Evolutionary conservation across 1,140 invertebrate species (phyloP), one percentile per base, ranked within the genome.

Genomic region (Ectropis grisescens): DNA sequence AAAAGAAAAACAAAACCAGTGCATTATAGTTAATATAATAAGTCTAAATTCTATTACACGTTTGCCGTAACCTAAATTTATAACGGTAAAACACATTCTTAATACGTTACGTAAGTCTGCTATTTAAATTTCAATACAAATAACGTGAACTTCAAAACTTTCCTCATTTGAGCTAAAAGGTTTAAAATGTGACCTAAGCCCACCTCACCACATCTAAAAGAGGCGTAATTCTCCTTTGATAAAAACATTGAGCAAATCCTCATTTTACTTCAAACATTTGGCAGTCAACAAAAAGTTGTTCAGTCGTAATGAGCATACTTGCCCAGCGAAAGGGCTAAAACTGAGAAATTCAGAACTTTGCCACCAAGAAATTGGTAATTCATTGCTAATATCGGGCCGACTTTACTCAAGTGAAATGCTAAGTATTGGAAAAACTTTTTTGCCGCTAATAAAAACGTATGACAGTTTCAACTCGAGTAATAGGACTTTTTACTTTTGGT

Each of bases 361-460:
- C 52, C 58, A 56, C 51, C 54, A 52, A 56, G 45, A 53, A 65
- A 60, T 65, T 65, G 51, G 54, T 60, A 58, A 65, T 65, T 60
- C 57, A 65, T 58, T 65, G 54, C 60, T 48, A 32, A 53, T 42
- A 58, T 54, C 58, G 44, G 43, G 47, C 46, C 55, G 36, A 56
- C 44, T 57, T 59, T 48, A 47, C 45, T 46, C 23, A 31, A 40
- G n/a, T n/a, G n/a, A n/a, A n/a, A n/a, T n/a, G n/a, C n/a, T n/a
- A n/a, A n/a, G 43, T 48, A 56, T 58, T 52, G 48, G 47, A 34
- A 50, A 55, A 62, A 59, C 28, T 53, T 55, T 47, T 28, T 29
- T 33, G 39, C 30, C 33, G 34, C 26, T 43, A 37, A 46, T 46
- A 43, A 41, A 47, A 55, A 50, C 32, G 28, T 48, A 46, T 48